Conservation (phyloP, 2,113 vertebrate genomes). For the Saguinus imperator region DNA sequence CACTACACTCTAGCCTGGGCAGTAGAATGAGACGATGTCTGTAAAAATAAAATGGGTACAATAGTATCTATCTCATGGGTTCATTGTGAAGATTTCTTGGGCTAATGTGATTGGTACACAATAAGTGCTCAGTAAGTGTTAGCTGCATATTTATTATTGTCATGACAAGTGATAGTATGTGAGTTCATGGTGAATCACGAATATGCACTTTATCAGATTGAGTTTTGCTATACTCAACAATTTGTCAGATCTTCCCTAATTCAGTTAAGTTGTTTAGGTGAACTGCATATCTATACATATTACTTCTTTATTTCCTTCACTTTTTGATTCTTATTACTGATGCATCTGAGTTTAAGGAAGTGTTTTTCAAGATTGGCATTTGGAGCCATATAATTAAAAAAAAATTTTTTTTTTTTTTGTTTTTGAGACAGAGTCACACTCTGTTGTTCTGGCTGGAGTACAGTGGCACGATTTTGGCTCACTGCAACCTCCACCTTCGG, state of each 20-base stretch:
- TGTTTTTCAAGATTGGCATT: background rate
- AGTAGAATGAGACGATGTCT: no score
- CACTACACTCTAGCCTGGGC: no score
- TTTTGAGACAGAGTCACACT: background rate
- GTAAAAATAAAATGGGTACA: no score
- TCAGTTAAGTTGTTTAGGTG: background rate
- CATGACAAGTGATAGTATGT: conserved; percentile 22
- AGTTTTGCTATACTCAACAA: background rate
- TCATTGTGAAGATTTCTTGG: conserved; percentile 32
- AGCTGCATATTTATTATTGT: background rate
- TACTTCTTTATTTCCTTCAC: conserved; percentile 7
- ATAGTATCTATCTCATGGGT: background rate
- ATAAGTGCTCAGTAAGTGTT: background rate
- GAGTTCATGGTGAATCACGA: background rate
- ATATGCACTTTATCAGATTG: background rate
- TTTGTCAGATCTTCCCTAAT: conserved; percentile 28
- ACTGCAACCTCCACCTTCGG: no score
- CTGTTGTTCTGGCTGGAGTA: no score
- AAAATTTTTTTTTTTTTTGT: no score
- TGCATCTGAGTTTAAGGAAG: background rate
- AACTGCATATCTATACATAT: background rate
- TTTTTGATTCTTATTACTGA: background rate
- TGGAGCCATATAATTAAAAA: background rate
- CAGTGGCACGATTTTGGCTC: no score
- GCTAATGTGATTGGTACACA: background rate